Base-by-base conservation (phyloP, 2,797 vertebrate species). In the Pseudotriccus pelzelni region DNA sequence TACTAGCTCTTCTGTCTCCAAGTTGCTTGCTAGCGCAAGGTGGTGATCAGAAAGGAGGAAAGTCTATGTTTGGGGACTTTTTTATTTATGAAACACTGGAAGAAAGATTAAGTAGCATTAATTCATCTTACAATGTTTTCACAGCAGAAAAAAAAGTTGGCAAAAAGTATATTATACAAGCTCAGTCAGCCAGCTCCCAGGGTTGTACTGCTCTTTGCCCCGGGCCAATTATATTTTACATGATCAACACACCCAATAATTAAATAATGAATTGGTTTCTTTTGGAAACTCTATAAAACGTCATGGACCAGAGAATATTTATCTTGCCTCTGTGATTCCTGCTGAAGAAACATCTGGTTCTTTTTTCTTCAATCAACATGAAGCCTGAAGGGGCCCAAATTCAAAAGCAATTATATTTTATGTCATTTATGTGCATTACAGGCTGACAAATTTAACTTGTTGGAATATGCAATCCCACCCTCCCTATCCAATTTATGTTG, bases 331-430 rank as follows among this genome's bases (percentile, higher is more conserved):
- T 94, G 36, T 93, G 96, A 96, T 93, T 96, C 91, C 94, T 93
- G 90, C 95, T 90, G 90, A 95, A 97, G 97, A 97, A 98, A 98
- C 97, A 98, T 97, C 97, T 98, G 97, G 93, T 97, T 97, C 97
- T 98, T 98, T 98, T 98, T 97, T 97, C 97, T 98, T 96, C 96
- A 96, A 97, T 98, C 97, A 97, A 96, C 93, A 50, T 91, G 97
- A 97, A 98, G 97, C 96, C 97, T 97, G 94, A 97, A 97, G 96
- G 94, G 96, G 93, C 96, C 96, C 64, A 58, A 97, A 97, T 97
- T 98, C 97, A 97, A 96, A 98, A 96, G 96, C 91, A 97, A 98
- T 98, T 97, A 97, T 97, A 97, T 98, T 98, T 98, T 92, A 97
- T 97, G 96, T 96, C 97, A 97, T 96, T 97, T 98, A 96, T 97